Percentiles rank a stretch among this genome's conserved stretches.
Conservation (phyloP, 2,113 vertebrate species). For the Struthidea cinerea region DNA sequence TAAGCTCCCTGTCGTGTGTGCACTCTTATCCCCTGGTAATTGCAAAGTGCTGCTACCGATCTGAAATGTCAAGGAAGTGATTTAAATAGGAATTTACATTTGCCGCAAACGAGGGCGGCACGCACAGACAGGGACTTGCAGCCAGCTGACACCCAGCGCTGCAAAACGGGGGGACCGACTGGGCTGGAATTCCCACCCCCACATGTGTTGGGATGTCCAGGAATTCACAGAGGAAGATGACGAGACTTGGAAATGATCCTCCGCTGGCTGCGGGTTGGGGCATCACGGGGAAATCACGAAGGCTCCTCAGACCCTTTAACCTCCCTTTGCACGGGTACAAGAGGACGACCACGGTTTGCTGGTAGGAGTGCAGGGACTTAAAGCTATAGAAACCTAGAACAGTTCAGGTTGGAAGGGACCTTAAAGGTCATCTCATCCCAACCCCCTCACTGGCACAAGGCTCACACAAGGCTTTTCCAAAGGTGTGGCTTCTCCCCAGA, state of each 20-base stretch:
- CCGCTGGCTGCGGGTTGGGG: neutral
- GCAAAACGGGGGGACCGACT: neutral
- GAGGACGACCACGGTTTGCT: neutral
- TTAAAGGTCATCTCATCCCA: neutral
- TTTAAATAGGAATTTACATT: slow-evolving; percentile 17
- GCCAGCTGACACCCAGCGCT: neutral
- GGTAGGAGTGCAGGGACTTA: neutral
- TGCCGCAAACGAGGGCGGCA: neutral
- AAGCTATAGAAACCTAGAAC: neutral
- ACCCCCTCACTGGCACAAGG: neutral
- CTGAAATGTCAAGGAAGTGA: slow-evolving; percentile 30
- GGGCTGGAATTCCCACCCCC: neutral
- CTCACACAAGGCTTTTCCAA: neutral
- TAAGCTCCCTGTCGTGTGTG: slow-evolving; percentile 3
- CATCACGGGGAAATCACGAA: neutral
- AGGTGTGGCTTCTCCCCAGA: neutral
- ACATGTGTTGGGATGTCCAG: accelerated
- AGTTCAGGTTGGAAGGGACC: neutral
- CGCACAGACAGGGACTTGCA: neutral
- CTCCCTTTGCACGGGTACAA: neutral
- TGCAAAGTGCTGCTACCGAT: slow-evolving; percentile 1
- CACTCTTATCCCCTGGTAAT: neutral
- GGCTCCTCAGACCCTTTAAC: neutral
- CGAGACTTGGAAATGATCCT: neutral
- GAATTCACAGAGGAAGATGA: neutral